Conservation (phyloP, 2,888 invertebrate genomes). For the Chrysolina americana region DNA sequence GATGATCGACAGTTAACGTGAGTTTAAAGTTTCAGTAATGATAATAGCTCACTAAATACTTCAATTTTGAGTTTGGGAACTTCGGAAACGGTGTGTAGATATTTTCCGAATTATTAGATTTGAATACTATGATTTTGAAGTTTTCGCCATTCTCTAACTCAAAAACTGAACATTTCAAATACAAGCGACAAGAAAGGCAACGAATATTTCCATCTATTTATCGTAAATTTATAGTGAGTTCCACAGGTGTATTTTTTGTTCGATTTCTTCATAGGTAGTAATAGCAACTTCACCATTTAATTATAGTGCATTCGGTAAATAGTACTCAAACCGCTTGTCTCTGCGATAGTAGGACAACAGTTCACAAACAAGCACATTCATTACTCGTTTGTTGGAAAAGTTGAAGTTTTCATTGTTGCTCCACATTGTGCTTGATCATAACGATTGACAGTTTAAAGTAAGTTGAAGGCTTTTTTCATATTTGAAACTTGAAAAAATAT, state of each 20-base stretch:
- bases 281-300: conserved; percentile 11
- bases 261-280: background rate
- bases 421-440: conserved; percentile 36
- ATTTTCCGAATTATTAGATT: no score
- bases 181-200: no score
- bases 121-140: no score
- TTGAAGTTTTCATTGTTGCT: conserved; percentile 22
- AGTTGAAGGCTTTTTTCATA: conserved; percentile 35
- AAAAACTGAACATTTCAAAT: no score
- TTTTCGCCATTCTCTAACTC: no score
- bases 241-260: background rate
- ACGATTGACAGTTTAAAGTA: conserved; percentile 33
- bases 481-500: conserved; percentile 21
- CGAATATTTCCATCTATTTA: no score
- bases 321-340: conserved; percentile 13
- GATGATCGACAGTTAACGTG: no score
- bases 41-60: no score
- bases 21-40: no score
- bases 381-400: conserved; percentile 21
- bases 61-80: no score
- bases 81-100: no score
- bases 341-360: background rate
- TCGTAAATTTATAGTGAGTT: no score
- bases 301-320: conserved; percentile 2
- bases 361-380: conserved; percentile 22